Evolutionary conservation across 2,888 invertebrate genomes (phyloP), one percentile per base, ranked within the genome.

Genomic region (Agrochola lychnidis): DNA sequence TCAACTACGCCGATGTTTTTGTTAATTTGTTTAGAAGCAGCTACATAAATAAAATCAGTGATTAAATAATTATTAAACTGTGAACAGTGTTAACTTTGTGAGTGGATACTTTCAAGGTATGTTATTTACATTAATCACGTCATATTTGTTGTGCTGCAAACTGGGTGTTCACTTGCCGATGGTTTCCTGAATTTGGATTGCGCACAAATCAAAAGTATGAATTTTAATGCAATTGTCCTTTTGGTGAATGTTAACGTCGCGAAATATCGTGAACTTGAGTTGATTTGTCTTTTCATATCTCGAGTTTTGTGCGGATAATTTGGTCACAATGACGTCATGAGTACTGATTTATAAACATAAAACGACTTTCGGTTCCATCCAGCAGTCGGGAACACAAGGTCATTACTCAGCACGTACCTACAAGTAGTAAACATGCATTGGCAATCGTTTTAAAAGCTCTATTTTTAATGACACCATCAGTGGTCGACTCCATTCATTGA

Each of bases 331-430:
- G 96, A 96, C 96, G 96, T 96, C 96, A 96, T 89, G 86, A 93
- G 90, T 89, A 92, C 93, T 94, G 95, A 96, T 94, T 95, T 96
- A 96, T 94, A 95, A 94, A 95, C 95, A 94, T 93, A 92, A 93
- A 95, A 94, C 90, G 90, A 93, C 91, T 94, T 94, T 94, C 92
- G 90, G 93, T 93, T 93, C 92, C 92, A 94, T 94, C 93, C 91
- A 94, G 93, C 91, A 93, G 88, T 92, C 93, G 92, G 92, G 91
- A 94, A 90, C 85, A 90, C 96, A 96, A 96, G 96, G 96, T 96
- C 95, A 94, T 93, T 90, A 92, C 89, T 92, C 91, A 91, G 90
- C 91, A 91, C 66, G 82, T 79, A 87, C 89, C 90, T 93, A 92
- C 87, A 90, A 91, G 91, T 93, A 93, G 92, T 94, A 95, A 95